A percentile compares a stretch with the other conserved stretches of the same genome.
phyloP scores from a whole-genome alignment of 2,888 invertebrate species.

The Schrankia costaestrigalis region DNA sequence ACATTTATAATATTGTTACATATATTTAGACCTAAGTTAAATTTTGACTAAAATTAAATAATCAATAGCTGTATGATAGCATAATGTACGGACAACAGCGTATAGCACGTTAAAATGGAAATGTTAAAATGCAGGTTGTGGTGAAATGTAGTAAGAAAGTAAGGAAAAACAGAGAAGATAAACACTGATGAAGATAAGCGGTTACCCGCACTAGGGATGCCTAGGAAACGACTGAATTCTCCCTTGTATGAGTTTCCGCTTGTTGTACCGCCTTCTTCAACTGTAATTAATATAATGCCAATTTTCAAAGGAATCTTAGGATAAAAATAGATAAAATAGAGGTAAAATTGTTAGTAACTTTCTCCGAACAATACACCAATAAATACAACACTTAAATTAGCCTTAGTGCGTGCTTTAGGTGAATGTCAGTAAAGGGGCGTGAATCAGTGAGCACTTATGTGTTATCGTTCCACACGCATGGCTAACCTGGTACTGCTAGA shows the following conservation, averaged over 20 bases:
- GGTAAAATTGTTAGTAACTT: slow-evolving; percentile 12
- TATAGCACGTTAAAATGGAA: slow-evolving; percentile 20
- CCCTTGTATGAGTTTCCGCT: slow-evolving; percentile 72
- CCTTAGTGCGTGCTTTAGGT: slow-evolving; percentile 55
- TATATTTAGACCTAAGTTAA: not conserved
- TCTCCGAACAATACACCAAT: slow-evolving; percentile 26
- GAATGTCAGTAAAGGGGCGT: slow-evolving; percentile 52
- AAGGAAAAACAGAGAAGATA: slow-evolving; percentile 38
- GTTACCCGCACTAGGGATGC: slow-evolving; percentile 83
- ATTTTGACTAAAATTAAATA: slow-evolving; percentile 4
- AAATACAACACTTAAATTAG: slow-evolving; percentile 48
- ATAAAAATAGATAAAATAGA: slow-evolving; percentile 11
- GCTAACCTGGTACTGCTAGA: slow-evolving; percentile 82
- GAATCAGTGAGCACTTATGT: slow-evolving; percentile 48
- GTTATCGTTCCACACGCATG: slow-evolving; percentile 48
- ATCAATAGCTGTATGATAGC: slow-evolving; percentile 10
- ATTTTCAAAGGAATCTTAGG: slow-evolving; percentile 38
- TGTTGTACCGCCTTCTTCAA: slow-evolving; percentile 74
- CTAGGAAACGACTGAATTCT: slow-evolving; percentile 84
- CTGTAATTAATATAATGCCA: slow-evolving; percentile 66
- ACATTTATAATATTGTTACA: not conserved
- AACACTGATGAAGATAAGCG: slow-evolving; percentile 65
- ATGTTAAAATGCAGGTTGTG: slow-evolving; percentile 31
- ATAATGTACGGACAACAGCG: slow-evolving; percentile 16
- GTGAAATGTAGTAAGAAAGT: slow-evolving; percentile 27